phyloP scores from a whole-genome alignment of 2,797 vertebrate genomes.

The Xiphophorus birchmanni region DNA sequence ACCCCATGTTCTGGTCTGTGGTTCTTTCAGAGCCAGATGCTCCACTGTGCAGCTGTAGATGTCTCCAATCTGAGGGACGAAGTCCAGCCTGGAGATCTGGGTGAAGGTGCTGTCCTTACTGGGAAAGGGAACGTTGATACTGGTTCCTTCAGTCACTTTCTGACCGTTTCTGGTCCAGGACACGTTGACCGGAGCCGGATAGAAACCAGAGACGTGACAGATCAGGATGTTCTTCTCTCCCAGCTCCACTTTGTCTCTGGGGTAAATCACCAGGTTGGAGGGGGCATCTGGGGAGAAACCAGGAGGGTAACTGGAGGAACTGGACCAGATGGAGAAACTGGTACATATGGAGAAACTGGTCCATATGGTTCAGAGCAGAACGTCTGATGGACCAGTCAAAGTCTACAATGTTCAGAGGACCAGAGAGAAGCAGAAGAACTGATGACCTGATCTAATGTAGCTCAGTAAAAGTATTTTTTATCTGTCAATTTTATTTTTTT shows the following conservation, averaged over 20 bases:
- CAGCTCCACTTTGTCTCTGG: conserved; percentile 24
- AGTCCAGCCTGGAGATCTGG: conserved; percentile 49
- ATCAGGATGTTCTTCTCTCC: conserved; percentile 49
- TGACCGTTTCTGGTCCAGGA: conserved; percentile 58
- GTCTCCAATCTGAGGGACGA: conserved; percentile 41
- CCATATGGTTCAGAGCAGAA: too few species aligned
- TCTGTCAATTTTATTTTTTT: too few species aligned
- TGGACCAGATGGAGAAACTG: background rate
- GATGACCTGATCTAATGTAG: too few species aligned
- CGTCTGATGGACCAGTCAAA: too few species aligned
- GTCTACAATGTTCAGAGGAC: too few species aligned
- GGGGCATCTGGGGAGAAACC: conserved; percentile 40
- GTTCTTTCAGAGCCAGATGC: background rate
- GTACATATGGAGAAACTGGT: too few species aligned
- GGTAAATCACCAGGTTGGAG: conserved; percentile 41
- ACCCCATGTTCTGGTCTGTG: background rate
- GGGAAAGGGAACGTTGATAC: background rate
- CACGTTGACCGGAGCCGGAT: conserved; percentile 54
- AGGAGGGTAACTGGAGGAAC: background rate
- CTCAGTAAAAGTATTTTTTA: too few species aligned
- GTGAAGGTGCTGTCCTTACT: conserved; percentile 12
- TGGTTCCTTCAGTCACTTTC: conserved; percentile 28
- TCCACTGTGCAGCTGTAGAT: background rate
- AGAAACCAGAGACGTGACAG: conserved; percentile 55
- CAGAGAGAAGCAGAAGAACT: too few species aligned